A percentile compares a stretch with the other conserved stretches of the same genome.
phyloP scores from a whole-genome alignment of 2,113 vertebrate genomes.

The Daubentonia madagascariensis region DNA sequence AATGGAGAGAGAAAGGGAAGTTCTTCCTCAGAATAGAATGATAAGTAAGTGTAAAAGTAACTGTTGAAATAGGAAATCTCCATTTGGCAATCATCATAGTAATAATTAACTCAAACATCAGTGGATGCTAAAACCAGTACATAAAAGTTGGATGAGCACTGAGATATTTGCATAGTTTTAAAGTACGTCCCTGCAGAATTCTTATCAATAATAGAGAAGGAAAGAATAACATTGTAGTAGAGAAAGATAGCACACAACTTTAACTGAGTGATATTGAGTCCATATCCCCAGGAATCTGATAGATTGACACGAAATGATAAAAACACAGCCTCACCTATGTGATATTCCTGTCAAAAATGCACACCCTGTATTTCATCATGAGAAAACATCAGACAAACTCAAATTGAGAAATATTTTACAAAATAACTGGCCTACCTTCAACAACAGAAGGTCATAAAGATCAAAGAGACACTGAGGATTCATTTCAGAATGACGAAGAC shows the following conservation, averaged over 20 bases:
- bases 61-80: neutral
- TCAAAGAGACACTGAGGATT: neutral
- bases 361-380: neutral
- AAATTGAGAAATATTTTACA: neutral
- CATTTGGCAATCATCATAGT: neutral
- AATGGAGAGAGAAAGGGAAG: neutral
- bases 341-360: constrained; percentile 15
- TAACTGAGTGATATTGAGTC: neutral
- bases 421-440: neutral
- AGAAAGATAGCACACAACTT: neutral
- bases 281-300: neutral
- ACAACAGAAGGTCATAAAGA: neutral
- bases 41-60: neutral
- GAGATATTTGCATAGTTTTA: neutral
- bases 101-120: constrained; percentile 14
- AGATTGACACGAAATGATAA: neutral
- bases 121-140: neutral
- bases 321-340: neutral
- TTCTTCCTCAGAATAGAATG: neutral
- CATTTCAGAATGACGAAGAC: neutral
- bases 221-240: neutral
- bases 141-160: neutral
- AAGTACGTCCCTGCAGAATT: neutral
- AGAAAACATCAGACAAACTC: neutral
- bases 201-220: neutral